phyloP scores from a whole-genome alignment of 2,113 vertebrate species.

The Sinocyclocheilus anshuiensis region DNA sequence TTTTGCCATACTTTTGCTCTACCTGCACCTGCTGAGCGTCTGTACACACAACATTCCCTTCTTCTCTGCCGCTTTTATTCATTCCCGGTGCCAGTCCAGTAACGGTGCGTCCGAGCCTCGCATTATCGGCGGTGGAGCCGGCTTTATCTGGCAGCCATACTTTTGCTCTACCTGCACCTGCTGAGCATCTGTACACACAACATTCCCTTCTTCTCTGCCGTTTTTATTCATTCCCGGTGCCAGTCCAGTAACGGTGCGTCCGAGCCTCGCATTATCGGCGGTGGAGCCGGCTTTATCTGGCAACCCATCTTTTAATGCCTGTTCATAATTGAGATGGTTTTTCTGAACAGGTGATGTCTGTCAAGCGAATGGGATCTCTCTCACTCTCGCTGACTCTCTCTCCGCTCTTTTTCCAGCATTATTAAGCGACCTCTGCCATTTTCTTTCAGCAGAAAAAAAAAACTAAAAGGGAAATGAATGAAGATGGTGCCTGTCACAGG shows the following conservation, averaged over 20 bases:
- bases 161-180: constrained; percentile 23
- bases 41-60: not conserved
- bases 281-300: constrained; percentile 64
- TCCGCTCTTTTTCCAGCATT: not conserved
- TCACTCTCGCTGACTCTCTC: constrained; percentile 26
- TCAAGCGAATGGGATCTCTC: constrained; percentile 68
- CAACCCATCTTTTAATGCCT: constrained; percentile 62
- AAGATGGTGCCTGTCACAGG: constrained; percentile 25
- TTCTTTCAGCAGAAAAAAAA: constrained; percentile 27
- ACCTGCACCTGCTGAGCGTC: constrained; percentile 33
- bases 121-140: constrained; percentile 44
- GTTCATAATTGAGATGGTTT: constrained; percentile 64
- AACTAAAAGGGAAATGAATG: constrained; percentile 40
- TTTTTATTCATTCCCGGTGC: constrained; percentile 46
- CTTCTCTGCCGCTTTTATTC: not conserved
- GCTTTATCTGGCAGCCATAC: constrained; percentile 62
- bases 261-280: constrained; percentile 15
- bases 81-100: constrained; percentile 58
- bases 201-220: not conserved
- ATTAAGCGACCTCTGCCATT: constrained; percentile 35
- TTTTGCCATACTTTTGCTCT: not conserved
- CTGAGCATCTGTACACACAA: constrained; percentile 14
- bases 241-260: constrained; percentile 49
- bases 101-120: constrained; percentile 3
- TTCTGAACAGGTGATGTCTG: constrained; percentile 68